A percentile compares a stretch with the other conserved stretches of the same genome.
Evolutionary conservation across 2,888 invertebrate genomes (phyloP).

Genomic region (Hemicrepidius hirtus): DNA sequence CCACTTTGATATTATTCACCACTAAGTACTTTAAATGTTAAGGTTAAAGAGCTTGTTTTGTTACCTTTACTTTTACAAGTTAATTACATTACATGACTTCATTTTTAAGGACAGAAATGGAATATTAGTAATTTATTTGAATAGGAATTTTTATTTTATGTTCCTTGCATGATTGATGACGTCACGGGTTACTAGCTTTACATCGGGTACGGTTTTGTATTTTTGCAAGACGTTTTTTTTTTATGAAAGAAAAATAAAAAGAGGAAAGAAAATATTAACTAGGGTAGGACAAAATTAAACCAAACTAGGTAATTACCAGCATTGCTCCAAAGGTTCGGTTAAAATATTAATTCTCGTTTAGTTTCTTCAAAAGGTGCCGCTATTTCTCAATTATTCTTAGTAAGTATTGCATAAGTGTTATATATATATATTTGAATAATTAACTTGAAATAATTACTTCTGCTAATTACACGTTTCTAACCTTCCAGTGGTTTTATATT

Average conservation of each 20-base stretch:
- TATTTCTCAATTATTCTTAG: constrained; percentile 42
- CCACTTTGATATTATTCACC: constrained; percentile 1
- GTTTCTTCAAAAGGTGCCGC: constrained; percentile 46
- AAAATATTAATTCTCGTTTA: constrained; percentile 38
- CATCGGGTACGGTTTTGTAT: too few species aligned
- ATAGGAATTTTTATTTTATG: too few species aligned
- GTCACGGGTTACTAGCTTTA: too few species aligned
- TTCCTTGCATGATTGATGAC: too few species aligned
- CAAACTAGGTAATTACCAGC: constrained; percentile 23
- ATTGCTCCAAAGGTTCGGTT: constrained; percentile 39
- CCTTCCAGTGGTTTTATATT: constrained; percentile 19
- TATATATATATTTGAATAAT: constrained; percentile 42
- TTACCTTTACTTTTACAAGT: constrained; percentile 1
- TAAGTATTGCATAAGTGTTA: constrained; percentile 37
- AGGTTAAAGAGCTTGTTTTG: constrained; percentile 9
- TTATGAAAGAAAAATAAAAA: too few species aligned
- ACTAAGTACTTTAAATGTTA: neutral
- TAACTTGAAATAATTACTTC: constrained; percentile 40
- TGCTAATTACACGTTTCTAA: constrained; percentile 33
- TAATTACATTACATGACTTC: neutral
- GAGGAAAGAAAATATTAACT: too few species aligned
- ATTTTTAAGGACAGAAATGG: too few species aligned
- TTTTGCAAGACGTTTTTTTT: too few species aligned
- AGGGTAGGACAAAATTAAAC: constrained; percentile 26
- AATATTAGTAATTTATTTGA: neutral